Percentiles rank a stretch among this genome's conserved stretches.
These are phyloP conservation scores for Drosophila sturtevanti DNA, from an alignment of 1,140 invertebrate genomes.

Conservation along the genomic window DNA sequence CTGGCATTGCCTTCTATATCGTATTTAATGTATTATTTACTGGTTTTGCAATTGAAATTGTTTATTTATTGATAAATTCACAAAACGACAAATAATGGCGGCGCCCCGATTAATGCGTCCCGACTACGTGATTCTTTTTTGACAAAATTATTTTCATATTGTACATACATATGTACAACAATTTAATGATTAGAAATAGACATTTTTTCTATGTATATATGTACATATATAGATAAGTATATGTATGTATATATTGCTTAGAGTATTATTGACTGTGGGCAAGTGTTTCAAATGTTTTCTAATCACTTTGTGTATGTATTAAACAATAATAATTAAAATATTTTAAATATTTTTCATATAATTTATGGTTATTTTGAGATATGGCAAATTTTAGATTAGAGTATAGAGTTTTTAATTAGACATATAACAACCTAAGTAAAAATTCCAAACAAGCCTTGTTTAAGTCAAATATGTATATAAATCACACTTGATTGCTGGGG, in stretches of 20 bases:
- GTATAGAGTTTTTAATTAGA: no score
- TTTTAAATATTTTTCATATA: conserved; percentile 1
- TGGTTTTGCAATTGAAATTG: conserved; percentile 67
- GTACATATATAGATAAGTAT: background rate
- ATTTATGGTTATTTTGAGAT: background rate
- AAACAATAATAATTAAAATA: conserved; percentile 10
- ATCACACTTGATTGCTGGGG: background rate
- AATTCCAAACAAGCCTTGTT: no score
- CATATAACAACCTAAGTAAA: no score
- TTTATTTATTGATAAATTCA: conserved; percentile 38
- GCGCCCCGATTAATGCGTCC: conserved; percentile 29
- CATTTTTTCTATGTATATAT: background rate
- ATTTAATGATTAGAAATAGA: background rate
- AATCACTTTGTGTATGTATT: background rate
- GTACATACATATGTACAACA: background rate
- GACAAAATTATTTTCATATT: conserved; percentile 11
- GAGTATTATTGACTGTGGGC: conserved; percentile 59
- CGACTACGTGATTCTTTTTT: conserved; percentile 18
- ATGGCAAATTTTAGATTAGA: background rate
- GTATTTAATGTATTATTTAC: conserved; percentile 47
- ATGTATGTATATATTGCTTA: no score
- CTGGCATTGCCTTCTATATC: conserved; percentile 28
- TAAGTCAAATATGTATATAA: no score
- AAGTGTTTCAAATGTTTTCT: conserved; percentile 37
- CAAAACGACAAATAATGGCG: conserved; percentile 31